These are phyloP conservation scores for Apolygus lucorum DNA, from an alignment of 1,140 invertebrate genomes.

Conservation along the genomic window DNA sequence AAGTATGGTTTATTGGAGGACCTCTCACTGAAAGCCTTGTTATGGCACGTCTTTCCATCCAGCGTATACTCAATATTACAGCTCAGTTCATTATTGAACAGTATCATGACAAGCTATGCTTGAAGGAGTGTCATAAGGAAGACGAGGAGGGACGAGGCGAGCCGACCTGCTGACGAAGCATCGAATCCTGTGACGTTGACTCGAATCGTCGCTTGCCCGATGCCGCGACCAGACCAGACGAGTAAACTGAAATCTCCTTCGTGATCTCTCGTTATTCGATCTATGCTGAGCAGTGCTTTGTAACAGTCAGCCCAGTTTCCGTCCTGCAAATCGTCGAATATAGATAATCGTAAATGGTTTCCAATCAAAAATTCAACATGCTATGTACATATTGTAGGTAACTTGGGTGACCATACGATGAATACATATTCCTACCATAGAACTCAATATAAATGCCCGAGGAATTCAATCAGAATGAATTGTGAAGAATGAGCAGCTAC, in stretches of 20 bases:
- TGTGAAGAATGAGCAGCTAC: no score
- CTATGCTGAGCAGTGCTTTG: constrained; percentile 25
- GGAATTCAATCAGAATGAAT: no score
- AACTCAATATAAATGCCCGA: no score
- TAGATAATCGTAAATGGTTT: no score
- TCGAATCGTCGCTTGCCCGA: constrained; percentile 29
- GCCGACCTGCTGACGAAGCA: not conserved
- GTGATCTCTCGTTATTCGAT: constrained; percentile 18
- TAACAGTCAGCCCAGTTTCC: constrained; percentile 31
- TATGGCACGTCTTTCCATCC: not conserved
- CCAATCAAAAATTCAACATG: no score
- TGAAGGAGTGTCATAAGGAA: not conserved
- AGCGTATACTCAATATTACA: not conserved
- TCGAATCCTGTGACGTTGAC: constrained; percentile 29
- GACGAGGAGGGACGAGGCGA: not conserved
- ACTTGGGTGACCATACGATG: no score
- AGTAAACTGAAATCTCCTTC: constrained; percentile 31
- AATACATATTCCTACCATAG: no score
- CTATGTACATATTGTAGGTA: no score
- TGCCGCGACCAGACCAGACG: constrained; percentile 31
- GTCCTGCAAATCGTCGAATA: no score
- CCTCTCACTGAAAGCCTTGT: not conserved
- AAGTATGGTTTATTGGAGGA: not conserved
- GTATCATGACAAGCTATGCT: constrained; percentile 12
- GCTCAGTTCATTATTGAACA: not conserved